Evolutionary conservation across 92 coral and sea anemone species (phyloP).

Genomic region (Nematostella vectensis): DNA sequence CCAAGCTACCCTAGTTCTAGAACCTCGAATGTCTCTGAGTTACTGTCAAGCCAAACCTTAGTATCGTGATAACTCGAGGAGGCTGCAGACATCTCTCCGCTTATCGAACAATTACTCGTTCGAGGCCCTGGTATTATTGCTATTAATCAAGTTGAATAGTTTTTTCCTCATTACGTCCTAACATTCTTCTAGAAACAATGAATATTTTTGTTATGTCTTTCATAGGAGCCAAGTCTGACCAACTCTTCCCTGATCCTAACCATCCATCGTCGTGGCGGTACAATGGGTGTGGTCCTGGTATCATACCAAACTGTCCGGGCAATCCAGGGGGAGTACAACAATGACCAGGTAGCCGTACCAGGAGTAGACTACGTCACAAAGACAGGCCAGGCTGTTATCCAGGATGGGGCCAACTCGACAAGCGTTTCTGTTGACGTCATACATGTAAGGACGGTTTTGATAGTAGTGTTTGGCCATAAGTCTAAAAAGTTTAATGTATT

Average conservation of each 20-base stretch:
- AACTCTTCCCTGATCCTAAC: constrained; percentile 51
- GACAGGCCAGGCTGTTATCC: constrained; percentile 40
- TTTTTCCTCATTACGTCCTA: no score
- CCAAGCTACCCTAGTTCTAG: no score
- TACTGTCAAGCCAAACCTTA: no score
- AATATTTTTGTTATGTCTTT: no score
- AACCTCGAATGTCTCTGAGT: no score
- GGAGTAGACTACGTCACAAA: constrained; percentile 68
- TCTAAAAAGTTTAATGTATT: neutral
- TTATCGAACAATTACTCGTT: no score
- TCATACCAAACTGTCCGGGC: constrained; percentile 63
- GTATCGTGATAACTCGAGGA: no score
- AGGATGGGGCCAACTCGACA: constrained; percentile 55
- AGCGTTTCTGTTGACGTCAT: constrained; percentile 50
- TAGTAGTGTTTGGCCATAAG: neutral
- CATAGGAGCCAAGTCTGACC: constrained; percentile 32
- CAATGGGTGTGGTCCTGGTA: constrained; percentile 66
- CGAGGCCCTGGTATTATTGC: no score
- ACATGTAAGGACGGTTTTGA: constrained; percentile 72
- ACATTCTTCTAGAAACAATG: no score
- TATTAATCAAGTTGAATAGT: no score
- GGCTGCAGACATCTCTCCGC: no score
- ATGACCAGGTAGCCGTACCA: constrained; percentile 62
- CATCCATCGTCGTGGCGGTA: constrained; percentile 54
- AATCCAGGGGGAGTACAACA: constrained; percentile 22